Percentiles rank a stretch among this genome's conserved stretches.
These are phyloP conservation scores for Zaprionus inermis DNA, from an alignment of 1,140 invertebrate genomes.

Conservation along the genomic window DNA sequence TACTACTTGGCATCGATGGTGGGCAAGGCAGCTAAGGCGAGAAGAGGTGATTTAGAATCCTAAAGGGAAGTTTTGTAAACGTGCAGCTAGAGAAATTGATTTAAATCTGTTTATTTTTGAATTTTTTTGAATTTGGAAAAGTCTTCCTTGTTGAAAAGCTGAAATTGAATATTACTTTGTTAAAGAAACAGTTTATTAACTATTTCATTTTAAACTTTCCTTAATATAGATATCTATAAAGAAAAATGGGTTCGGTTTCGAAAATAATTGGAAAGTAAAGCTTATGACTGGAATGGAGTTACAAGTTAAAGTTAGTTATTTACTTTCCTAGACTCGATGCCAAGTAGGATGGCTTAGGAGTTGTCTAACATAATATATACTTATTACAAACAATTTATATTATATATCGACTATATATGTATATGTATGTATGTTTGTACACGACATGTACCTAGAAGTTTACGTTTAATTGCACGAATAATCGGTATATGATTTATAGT, in stretches of 20 bases:
- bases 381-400: conserved; percentile 15
- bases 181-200: too few species aligned
- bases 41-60: not conserved
- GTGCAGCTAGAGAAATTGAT: too few species aligned
- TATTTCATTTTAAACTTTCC: too few species aligned
- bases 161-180: not conserved
- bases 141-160: not conserved
- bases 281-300: too few species aligned
- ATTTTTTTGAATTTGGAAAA: not conserved
- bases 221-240: not conserved
- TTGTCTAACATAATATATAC: conserved; percentile 2
- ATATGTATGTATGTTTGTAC: conserved; percentile 17
- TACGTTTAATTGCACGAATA: conserved; percentile 22
- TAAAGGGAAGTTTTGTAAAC: not conserved
- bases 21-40: not conserved
- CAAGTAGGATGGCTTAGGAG: conserved; percentile 5
- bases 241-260: not conserved
- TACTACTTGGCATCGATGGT: not conserved
- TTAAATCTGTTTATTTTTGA: not conserved
- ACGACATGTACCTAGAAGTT: conserved; percentile 29
- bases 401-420: conserved; percentile 17
- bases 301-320: not conserved
- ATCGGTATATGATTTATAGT: conserved; percentile 22
- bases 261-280: too few species aligned
- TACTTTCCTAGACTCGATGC: conserved; percentile 10